Conservation (phyloP, 2,113 vertebrate species). For the Jaculus jaculus region DNA sequence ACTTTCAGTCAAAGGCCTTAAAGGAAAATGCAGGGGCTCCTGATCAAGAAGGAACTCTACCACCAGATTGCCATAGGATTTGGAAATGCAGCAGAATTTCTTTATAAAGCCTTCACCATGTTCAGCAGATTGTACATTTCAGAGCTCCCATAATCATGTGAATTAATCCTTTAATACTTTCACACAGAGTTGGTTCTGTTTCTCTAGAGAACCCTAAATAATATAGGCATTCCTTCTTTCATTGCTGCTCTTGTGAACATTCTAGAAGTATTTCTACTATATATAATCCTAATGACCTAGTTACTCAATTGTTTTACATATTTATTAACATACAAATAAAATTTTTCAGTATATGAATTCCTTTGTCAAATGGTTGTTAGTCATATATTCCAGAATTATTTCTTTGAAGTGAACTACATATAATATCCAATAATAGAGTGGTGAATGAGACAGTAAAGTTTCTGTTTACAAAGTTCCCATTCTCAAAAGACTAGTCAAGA, state of each 20-base stretch:
- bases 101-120: not conserved
- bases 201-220: not conserved
- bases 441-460: not conserved
- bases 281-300: not conserved
- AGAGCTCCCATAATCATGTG: not conserved
- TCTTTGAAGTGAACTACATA: not conserved
- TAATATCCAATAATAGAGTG: not conserved
- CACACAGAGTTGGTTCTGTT: not conserved
- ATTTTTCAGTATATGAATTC: not conserved
- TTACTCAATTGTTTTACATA: not conserved
- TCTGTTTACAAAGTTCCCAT: not conserved
- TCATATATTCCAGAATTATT: conserved; percentile 6
- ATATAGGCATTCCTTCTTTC: not conserved
- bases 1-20: not conserved
- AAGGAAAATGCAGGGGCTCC: not conserved
- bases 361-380: not conserved
- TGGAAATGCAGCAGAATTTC: not conserved
- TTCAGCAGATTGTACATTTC: no score
- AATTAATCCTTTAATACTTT: not conserved
- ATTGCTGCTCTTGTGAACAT: not conserved
- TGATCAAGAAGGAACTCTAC: not conserved
- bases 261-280: not conserved
- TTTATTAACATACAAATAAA: conserved; percentile 2
- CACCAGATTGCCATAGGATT: not conserved
- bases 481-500: not conserved